Conservation (phyloP, 2,113 vertebrate species). For the Pandion haliaetus region DNA sequence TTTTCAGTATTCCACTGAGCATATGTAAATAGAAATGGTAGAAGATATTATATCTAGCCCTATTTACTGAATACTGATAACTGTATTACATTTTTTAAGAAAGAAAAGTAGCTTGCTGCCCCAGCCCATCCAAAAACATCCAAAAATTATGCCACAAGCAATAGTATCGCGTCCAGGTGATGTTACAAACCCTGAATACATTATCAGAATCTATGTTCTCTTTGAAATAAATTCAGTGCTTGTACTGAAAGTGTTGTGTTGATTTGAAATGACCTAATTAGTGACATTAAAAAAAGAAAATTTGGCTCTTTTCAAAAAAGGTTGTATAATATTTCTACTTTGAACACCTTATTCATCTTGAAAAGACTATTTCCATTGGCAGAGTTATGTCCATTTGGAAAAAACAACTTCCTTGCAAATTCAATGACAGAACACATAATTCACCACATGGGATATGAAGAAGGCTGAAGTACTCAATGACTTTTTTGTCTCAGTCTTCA, state of each 20-base stretch:
- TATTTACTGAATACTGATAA: not conserved
- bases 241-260: not conserved
- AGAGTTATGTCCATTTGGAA: not conserved
- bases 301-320: not conserved
- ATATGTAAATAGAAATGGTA: accelerated
- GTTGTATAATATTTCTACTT: not conserved
- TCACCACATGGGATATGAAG: not conserved
- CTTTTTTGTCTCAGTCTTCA: too few species aligned
- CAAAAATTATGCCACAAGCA: too few species aligned
- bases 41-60: not conserved
- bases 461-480: too few species aligned
- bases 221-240: not conserved
- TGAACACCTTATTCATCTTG: not conserved
- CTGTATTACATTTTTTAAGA: not conserved
- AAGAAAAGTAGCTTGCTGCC: not conserved
- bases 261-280: not conserved
- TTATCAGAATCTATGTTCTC: not conserved
- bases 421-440: not conserved
- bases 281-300: not conserved
- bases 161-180: too few species aligned
- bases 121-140: not conserved
- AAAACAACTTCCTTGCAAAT: not conserved
- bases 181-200: not conserved
- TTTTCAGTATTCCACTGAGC: not conserved
- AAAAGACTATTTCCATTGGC: not conserved